A percentile compares a stretch with the other conserved stretches of the same genome.
Conservation (phyloP, 2,113 vertebrate species). For the Psilopogon haemacephalus region DNA sequence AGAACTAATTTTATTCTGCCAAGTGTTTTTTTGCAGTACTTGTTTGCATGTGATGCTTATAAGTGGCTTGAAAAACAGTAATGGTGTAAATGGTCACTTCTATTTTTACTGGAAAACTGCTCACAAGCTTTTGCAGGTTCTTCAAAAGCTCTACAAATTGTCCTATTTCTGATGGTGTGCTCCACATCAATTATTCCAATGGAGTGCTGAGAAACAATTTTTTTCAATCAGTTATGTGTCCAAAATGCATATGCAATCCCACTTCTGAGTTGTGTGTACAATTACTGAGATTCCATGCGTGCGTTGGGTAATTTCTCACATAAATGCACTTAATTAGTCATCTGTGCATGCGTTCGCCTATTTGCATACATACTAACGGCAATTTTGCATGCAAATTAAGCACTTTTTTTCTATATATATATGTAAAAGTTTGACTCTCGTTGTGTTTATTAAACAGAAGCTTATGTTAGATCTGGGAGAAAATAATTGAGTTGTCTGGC, state of each 20-base stretch:
- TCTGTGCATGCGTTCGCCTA: conserved; percentile 60
- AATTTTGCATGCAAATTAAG: conserved; percentile 68
- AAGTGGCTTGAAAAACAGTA: neutral
- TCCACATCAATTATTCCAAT: neutral
- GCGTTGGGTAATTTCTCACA: conserved; percentile 63
- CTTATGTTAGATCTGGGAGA: conserved; percentile 12
- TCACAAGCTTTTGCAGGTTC: neutral
- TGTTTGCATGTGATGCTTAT: neutral
- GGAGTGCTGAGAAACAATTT: neutral
- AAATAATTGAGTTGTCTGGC: conserved; percentile 35
- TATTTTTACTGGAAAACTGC: neutral
- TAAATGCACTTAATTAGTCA: conserved; percentile 72
- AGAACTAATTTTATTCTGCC: neutral
- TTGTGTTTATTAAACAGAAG: conserved; percentile 35
- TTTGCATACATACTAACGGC: conserved; percentile 65
- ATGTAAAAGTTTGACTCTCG: conserved; percentile 53
- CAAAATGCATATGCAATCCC: conserved; percentile 47
- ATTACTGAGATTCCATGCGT: conserved; percentile 57
- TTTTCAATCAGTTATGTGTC: conserved; percentile 54
- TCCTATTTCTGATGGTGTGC: neutral
- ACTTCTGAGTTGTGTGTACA: conserved; percentile 50
- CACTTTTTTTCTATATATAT: conserved; percentile 57
- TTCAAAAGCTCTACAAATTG: neutral
- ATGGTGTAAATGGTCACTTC: neutral
- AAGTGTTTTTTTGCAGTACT: neutral